A percentile compares a stretch with the other conserved stretches of the same genome.
Evolutionary conservation across 2,797 vertebrate species (phyloP).

Genomic region (Syngnathus rostellatus): DNA sequence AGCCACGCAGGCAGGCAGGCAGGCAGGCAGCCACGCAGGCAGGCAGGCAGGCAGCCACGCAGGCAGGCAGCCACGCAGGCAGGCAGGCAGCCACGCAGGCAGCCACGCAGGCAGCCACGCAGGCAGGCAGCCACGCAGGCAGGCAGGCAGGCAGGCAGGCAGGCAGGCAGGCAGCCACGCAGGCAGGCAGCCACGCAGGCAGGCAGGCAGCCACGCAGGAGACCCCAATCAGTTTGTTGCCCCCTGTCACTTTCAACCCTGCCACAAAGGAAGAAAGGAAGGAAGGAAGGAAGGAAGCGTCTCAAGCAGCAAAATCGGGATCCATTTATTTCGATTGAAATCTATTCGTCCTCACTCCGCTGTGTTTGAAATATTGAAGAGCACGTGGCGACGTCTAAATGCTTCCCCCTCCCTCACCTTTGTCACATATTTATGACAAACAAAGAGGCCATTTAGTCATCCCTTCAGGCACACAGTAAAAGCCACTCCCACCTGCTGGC

Average conservation of each 20-base stretch:
- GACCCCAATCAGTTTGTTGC: constrained; percentile 25
- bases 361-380: constrained; percentile 49
- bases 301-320: too few relatives aligned
- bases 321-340: constrained; percentile 15
- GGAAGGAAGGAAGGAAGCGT: neutral
- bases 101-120: too few relatives aligned
- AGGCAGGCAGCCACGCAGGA: neutral
- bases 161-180: too few relatives aligned
- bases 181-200: neutral
- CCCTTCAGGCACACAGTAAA: constrained; percentile 28
- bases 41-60: too few relatives aligned
- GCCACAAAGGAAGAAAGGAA: constrained; percentile 6
- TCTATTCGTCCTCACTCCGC: constrained; percentile 2
- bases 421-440: constrained; percentile 43
- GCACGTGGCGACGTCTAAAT: constrained; percentile 26
- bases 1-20: too few relatives aligned
- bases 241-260: constrained; percentile 33
- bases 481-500: constrained; percentile 30
- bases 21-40: too few relatives aligned
- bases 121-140: too few relatives aligned
- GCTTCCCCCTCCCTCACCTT: constrained; percentile 30
- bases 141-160: too few relatives aligned
- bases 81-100: too few relatives aligned
- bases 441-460: constrained; percentile 43
- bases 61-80: too few relatives aligned